Evolutionary conservation across 2,797 vertebrate genomes (phyloP).

Genomic region (Acipenser transmontanus): DNA sequence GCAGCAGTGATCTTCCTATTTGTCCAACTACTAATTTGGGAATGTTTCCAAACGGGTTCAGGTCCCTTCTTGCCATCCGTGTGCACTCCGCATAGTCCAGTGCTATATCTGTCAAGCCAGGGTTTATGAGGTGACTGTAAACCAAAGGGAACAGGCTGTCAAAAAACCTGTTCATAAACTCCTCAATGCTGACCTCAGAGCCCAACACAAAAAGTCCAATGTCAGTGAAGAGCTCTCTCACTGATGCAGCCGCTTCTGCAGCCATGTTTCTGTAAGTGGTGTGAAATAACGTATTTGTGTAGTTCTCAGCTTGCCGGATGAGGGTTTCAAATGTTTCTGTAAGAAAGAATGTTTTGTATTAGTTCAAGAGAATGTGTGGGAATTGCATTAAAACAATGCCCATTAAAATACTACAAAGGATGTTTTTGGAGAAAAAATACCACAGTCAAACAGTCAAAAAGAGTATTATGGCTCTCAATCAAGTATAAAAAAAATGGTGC

Average conservation of each 20-base stretch:
- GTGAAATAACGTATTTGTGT: constrained; percentile 62
- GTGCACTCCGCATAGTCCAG: constrained; percentile 66
- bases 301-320: constrained; percentile 72
- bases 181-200: constrained; percentile 61
- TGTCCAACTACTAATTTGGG: constrained; percentile 56
- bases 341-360: constrained; percentile 25
- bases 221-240: constrained; percentile 76
- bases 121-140: constrained; percentile 66
- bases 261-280: constrained; percentile 60
- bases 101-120: constrained; percentile 47
- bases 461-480: too few relatives aligned
- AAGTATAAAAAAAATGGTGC: too few relatives aligned
- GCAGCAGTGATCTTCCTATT: constrained; percentile 56
- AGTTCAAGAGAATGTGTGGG: constrained; percentile 6
- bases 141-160: constrained; percentile 74
- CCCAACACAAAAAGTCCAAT: constrained; percentile 76
- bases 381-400: neutral
- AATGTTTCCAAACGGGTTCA: constrained; percentile 59
- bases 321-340: constrained; percentile 73
- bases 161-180: constrained; percentile 72
- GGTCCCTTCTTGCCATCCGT: constrained; percentile 39
- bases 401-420: too few relatives aligned
- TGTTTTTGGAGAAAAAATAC: too few relatives aligned
- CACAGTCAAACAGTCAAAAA: too few relatives aligned
- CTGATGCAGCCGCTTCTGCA: constrained; percentile 35